Evolutionary conservation across 2,113 vertebrate genomes (phyloP), one percentile per base, ranked within the genome.

Genomic region (Gavialis gangeticus): DNA sequence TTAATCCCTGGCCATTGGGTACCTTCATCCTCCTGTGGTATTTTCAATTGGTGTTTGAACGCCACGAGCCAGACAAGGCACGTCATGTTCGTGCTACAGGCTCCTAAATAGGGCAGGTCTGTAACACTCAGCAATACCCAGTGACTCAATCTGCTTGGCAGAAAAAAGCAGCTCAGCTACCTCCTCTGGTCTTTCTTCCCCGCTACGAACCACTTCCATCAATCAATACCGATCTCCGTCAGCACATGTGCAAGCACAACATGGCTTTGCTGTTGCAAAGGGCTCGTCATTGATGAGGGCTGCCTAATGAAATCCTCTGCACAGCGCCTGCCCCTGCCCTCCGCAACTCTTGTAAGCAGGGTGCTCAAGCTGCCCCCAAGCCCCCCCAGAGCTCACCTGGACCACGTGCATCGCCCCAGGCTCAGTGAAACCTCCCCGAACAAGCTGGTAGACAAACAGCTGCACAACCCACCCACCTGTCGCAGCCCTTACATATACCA

Each of bases 81-180:
- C 0, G 0, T 17, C 87, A 12, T 22, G 14, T 75, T 18, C 12
- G 55, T 91, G 71, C 55, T 1, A 1, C 79, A 88, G 90, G 55
- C 71, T 87, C 73, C 81, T 80, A 89, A 81, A 12, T 22, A 87
- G 18, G 59, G 59, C 56, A 91, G 73, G 73, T 18, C 3, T 4
- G 86, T 67, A 95, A 89, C 55, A 55, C 28, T 76, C 56, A 94
- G 79, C 79, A 90, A 88, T 57, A 91, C 28, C 56, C 76, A 90
- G 62, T 12, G 73, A 85, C 25, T 90, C n/a, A 63, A 87, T 37
- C 85, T 0, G 14, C 88, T 90, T 80, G 84, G 37, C 15, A 30
- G 84, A 93, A 89, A 82, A 95, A 92, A 94, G 82, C 76, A 89
- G 67, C 71, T 88, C 82, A n/a, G 91, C 57, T 90, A 91, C 93